Evolutionary conservation across 2,113 vertebrate genomes (phyloP), one percentile per base, ranked within the genome.

Genomic region (Lampris megalopsis): DNA sequence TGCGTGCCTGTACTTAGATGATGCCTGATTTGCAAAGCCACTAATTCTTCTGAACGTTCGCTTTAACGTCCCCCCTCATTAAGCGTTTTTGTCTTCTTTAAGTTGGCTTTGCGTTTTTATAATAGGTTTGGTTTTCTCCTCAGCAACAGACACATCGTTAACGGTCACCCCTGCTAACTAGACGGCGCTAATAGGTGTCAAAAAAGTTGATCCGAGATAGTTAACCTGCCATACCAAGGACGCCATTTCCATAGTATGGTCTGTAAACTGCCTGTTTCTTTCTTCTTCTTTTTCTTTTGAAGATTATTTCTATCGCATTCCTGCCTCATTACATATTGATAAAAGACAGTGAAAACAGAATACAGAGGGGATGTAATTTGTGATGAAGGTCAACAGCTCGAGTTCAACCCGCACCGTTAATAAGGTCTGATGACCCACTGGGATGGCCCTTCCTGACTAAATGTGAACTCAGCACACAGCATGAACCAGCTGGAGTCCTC

Each of bases 271-370:
- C 24, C 24, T 24, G 24, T 24, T 24, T 24, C 24, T 24, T 24
- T 7, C 43, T 45, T 7, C 43, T 45, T 5, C 4, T 7, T 45
- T 45, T 45, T 45, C 7, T 45, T 45, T 45, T 5, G 7, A 45
- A 45, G 43, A 45, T 45, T 65, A n/a, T 53, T 45, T 52, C 60
- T 42, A 41, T 2, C 13, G 59, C n/a, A 49, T 58, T 61, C 73
- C 63, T 76, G 36, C 62, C 67, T 5, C 77, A 76, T 87, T 82
- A 68, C 67, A 54, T 71, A 35, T 0, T 6, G 52, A 24, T 74
- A 43, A 38, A n/a, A 45, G 43, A 45, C 43, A 45, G 43, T 4
- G 7, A 7, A 45, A 7, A 7, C 7, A 7, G 7, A 7, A 45
- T 4, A 45, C 7, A 65, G 24, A 63, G 70, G 65, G 76, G 66